Evolutionary conservation across 2,797 vertebrate genomes (phyloP), one percentile per base, ranked within the genome.

Genomic region (Sphaeramia orbicularis): DNA sequence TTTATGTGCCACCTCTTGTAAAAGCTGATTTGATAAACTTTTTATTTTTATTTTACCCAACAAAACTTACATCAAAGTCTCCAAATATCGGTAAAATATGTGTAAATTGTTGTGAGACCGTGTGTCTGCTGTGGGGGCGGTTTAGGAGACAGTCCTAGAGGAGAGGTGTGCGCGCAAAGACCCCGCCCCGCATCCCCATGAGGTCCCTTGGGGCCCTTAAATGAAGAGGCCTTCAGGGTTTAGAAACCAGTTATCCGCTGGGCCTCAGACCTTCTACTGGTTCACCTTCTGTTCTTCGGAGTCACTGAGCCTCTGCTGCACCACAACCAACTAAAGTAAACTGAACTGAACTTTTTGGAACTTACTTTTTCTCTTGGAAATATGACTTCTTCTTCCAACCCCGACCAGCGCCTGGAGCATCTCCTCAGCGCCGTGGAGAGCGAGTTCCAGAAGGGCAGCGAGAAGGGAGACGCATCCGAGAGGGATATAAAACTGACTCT

Each of bases 391-490:
- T 92, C 94, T 9, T 85, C 91, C 55, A 91, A 81, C 82, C 60
- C 90, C 2, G 94, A 95, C 86, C 94, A 94, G 83, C 92, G 94
- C 21, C 89, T 95, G 75, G 94, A 95, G 66, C 94, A 95, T 54
- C 93, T 95, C 12, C 92, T 95, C 12, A 95, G 94, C 87, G 94
- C 93, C 62, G 94, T 95, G 72, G 93, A 94, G 84, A 95, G 89
- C 86, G 94, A 94, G 87, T 92, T 94, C 67, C 93, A 94, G 74
- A 94, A 93, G 65, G 94, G 94, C 74, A 94, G 93, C 82, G 94
- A 94, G 84, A 95, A 95, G 62, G 94, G 94, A 4, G 94, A 95
- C 74, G 86, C 90, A 4, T 93, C 93, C 2, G 94, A 95, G 88
- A 68, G 93, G 85, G 94, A 95, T 88, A 95, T 95, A 82, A 94